Evolutionary conservation across 92 coral and sea anemone genomes (phyloP).

Genomic region (Parazoanthus atlanticus): DNA sequence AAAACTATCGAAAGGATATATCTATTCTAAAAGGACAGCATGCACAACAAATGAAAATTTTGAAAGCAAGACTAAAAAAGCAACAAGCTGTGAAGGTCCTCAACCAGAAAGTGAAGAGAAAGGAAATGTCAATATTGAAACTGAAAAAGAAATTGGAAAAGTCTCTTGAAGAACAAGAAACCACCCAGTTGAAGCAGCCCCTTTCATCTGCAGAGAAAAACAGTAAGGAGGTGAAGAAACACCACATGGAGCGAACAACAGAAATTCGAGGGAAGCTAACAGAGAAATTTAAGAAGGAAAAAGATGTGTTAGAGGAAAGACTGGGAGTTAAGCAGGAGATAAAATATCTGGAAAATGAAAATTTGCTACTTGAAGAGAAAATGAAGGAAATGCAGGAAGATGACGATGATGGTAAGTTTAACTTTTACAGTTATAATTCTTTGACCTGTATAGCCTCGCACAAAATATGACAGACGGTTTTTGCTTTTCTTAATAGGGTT

Average conservation of each 20-base stretch:
- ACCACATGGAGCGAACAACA: not conserved
- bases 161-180: not conserved
- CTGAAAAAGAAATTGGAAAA: not conserved
- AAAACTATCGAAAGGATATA: not conserved
- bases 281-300: not conserved
- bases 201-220: not conserved
- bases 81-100: not conserved
- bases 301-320: not conserved
- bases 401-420: conserved; percentile 19
- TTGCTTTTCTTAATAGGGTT: not conserved
- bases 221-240: not conserved
- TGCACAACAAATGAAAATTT: not conserved
- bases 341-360: conserved; percentile 29
- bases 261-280: not conserved
- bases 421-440: not conserved
- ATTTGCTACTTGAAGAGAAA: conserved; percentile 1
- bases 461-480: not conserved
- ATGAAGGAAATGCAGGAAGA: conserved; percentile 13
- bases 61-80: not conserved
- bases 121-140: not conserved
- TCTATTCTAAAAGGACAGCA: not conserved
- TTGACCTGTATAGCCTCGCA: not conserved
- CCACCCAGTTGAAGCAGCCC: not conserved
- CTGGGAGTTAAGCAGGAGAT: not conserved
- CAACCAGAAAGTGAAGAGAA: not conserved